A percentile compares a stretch with the other conserved stretches of the same genome.
Evolutionary conservation across 2,888 invertebrate species (phyloP).

Genomic region (Falcaria lacertinaria): DNA sequence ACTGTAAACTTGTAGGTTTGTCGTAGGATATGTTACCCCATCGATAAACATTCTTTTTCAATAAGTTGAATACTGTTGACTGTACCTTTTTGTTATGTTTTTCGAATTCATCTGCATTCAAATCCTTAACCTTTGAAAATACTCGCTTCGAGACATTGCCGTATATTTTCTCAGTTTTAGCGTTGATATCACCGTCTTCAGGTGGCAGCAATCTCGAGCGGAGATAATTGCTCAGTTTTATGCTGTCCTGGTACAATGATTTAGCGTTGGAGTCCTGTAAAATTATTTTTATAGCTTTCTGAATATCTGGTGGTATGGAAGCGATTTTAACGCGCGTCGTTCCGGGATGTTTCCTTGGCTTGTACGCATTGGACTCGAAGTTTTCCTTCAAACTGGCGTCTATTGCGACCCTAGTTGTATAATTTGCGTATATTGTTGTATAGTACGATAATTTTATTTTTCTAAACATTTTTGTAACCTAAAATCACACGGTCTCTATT

Average conservation of each 20-base stretch:
- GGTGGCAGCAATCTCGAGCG: conserved; percentile 82
- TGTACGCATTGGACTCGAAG: conserved; percentile 74
- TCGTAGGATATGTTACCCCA: conserved; percentile 89
- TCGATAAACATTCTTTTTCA: conserved; percentile 82
- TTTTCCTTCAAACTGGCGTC: conserved; percentile 67
- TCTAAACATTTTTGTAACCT: conserved; percentile 58
- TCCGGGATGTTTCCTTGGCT: conserved; percentile 88
- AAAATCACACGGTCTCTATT: neutral
- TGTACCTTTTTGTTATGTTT: conserved; percentile 69
- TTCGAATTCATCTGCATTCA: conserved; percentile 51
- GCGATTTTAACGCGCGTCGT: conserved; percentile 74
- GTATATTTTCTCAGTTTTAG: conserved; percentile 62
- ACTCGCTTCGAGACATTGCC: conserved; percentile 51
- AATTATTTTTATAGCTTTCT: conserved; percentile 75
- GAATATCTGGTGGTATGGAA: conserved; percentile 80
- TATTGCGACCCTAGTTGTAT: conserved; percentile 67
- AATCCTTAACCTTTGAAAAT: conserved; percentile 35
- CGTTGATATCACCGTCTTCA: conserved; percentile 75
- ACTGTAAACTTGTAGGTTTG: conserved; percentile 81
- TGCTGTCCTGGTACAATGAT: conserved; percentile 73
- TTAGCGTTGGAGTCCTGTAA: conserved; percentile 80
- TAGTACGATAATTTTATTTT: conserved; percentile 43
- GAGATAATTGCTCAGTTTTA: conserved; percentile 80
- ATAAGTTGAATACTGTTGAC: conserved; percentile 71
- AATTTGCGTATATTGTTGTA: conserved; percentile 37